Percentiles rank a stretch among this genome's conserved stretches.
Conservation (phyloP, 2,888 invertebrate genomes). For the Molorchus minor region DNA sequence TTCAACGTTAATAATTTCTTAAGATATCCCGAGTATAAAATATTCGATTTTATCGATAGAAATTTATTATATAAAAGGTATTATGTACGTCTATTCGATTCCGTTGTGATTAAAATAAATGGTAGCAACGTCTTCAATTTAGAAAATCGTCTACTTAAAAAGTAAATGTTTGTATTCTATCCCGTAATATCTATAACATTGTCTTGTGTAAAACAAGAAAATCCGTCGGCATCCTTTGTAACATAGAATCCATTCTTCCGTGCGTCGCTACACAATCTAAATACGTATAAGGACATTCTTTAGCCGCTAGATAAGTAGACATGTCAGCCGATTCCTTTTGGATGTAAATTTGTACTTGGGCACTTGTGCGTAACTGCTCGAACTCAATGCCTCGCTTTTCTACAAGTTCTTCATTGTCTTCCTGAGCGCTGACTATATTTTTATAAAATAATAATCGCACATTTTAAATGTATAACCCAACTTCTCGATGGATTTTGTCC, state of each 20-base stretch:
- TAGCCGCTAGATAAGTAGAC: constrained; percentile 61
- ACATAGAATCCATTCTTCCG: constrained; percentile 60
- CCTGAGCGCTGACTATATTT: too few relatives aligned
- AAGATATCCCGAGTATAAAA: constrained; percentile 23
- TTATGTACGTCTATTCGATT: constrained; percentile 34
- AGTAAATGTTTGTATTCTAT: constrained; percentile 55
- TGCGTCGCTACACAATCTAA: constrained; percentile 60
- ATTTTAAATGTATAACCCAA: too few relatives aligned
- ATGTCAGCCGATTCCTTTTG: constrained; percentile 63
- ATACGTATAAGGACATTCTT: constrained; percentile 62
- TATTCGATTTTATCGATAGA: constrained; percentile 35
- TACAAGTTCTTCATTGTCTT: constrained; percentile 15
- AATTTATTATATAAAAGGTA: constrained; percentile 34
- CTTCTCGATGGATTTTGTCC: too few relatives aligned
- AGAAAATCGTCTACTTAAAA: constrained; percentile 47
- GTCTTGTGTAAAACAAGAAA: constrained; percentile 60
- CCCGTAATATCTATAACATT: constrained; percentile 61
- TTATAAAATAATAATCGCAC: too few relatives aligned
- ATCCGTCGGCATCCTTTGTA: constrained; percentile 60
- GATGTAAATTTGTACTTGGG: constrained; percentile 62
- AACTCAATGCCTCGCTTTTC: constrained; percentile 31
- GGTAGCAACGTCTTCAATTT: constrained; percentile 45
- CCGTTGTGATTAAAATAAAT: constrained; percentile 43
- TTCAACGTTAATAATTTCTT: constrained; percentile 20
- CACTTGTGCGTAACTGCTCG: constrained; percentile 56